Evolutionary conservation across 2,888 invertebrate species (phyloP), one percentile per base, ranked within the genome.

Genomic region (Tetropium fuscum): DNA sequence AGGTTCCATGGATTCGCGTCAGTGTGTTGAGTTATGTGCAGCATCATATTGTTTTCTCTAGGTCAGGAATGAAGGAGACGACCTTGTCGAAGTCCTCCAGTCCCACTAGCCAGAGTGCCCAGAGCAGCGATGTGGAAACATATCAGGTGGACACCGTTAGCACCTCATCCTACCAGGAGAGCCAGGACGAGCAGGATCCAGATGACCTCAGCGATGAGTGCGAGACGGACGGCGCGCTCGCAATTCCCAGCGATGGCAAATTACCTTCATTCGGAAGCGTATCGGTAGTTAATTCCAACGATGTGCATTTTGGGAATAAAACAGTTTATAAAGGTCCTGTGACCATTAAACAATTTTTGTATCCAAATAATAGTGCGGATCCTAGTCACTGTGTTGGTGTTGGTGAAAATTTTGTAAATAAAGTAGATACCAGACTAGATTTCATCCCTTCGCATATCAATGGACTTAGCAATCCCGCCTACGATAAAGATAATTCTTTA

Each of bases 251-350:
- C 3, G 22, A 51, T 5, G 13, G 16, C 25, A 10, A 16, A 11
- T 2, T 51, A 38, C 49, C 49, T 16, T 18, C 49, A 6, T 86
- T 87, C 66, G 89, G 88, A 44, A 87, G 86, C 72, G 86, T 92
- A 18, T 85, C 86, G 15, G 86, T 92, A 1, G 84, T 84, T 20
- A 87, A 90, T 71, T 91, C 91, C 0, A 86, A 86, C 18, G 89
- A 91, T 76, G 87, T 92, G 1, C 90, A 90, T 65, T 87, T 93
- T 69, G 93, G 92, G 0, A 90, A 90, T 71, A 91, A 89, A 71
- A 90, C 90, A 3, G 88, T 88, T 73, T 91, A 91, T 74, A 88
- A 91, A 74, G 92, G 92, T 3, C 91, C 91, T 40, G 91, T 92
- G 10, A 90, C 88, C 22, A 91, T 92, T 68, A 91, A 90, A 75